Conservation (phyloP, 2,797 vertebrate species). For the Tenualosa thibaudeaui region DNA sequence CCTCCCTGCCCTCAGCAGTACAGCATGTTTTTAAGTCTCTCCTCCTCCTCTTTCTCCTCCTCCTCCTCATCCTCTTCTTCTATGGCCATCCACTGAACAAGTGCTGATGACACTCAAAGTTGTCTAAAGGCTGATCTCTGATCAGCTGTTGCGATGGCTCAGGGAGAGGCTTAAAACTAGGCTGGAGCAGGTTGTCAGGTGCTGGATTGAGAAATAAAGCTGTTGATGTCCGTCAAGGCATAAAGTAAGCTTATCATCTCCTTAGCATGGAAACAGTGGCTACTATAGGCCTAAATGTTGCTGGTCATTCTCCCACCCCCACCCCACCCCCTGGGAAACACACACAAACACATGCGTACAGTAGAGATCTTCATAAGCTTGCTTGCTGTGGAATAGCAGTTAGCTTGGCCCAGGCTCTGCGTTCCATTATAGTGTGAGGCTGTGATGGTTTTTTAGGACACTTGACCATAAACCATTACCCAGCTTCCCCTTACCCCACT, state of each 20-base stretch:
- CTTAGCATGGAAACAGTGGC: neutral
- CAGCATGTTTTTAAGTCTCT: neutral
- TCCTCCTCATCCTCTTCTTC: neutral
- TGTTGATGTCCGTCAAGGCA: neutral
- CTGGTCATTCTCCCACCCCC: neutral
- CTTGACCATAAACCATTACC: neutral
- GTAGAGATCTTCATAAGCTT: neutral
- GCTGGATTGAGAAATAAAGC: slow-evolving; percentile 8
- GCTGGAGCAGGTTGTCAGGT: neutral
- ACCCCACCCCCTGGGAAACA: too few species aligned
- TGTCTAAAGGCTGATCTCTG: neutral
- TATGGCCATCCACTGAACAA: neutral
- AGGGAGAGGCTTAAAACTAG: slow-evolving; percentile 4
- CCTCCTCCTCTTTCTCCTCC: neutral
- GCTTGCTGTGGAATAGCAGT: neutral
- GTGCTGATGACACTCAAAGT: neutral
- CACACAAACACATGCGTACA: neutral
- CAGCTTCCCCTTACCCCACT: neutral
- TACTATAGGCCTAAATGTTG: neutral
- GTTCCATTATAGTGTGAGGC: neutral
- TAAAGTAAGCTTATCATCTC: neutral
- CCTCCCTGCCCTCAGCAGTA: neutral
- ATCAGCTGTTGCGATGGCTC: neutral
- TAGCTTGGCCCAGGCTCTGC: neutral
- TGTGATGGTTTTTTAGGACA: neutral